Conservation (phyloP, 2,113 vertebrate genomes). For the Globicephala melas region DNA sequence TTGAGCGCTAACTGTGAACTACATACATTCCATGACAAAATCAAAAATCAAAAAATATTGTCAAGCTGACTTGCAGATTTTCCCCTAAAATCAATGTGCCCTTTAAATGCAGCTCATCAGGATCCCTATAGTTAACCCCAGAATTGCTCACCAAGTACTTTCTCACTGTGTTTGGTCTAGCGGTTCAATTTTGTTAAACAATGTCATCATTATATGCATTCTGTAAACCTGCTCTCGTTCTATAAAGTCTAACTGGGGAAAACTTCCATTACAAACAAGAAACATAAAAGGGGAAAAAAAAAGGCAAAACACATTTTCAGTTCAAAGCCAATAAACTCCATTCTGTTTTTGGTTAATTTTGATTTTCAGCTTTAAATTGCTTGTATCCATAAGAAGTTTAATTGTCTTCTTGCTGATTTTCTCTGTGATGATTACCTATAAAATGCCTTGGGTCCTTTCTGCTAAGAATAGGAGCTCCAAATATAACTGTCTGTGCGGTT, state of each 20-base stretch:
- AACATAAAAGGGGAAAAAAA: background rate
- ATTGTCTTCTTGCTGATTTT: constrained; percentile 54
- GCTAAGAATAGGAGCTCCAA: background rate
- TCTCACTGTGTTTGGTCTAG: background rate
- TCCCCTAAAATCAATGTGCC: background rate
- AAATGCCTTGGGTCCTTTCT: background rate
- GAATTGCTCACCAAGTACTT: constrained; percentile 7
- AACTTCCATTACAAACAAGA: constrained; percentile 32
- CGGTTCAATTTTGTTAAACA: constrained; percentile 32
- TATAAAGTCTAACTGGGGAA: background rate
- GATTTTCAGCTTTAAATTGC: constrained; percentile 46
- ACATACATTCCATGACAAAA: background rate
- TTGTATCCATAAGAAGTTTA: constrained; percentile 30
- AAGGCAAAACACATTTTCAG: background rate
- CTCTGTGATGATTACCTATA: constrained; percentile 26
- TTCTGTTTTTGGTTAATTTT: constrained; percentile 40
- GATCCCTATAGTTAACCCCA: constrained; percentile 31
- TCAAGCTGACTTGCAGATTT: background rate
- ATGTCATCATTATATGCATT: constrained; percentile 38
- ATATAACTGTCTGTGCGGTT: background rate
- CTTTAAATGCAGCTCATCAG: background rate
- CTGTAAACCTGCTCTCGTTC: background rate
- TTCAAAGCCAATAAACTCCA: constrained; percentile 32
- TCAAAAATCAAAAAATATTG: background rate
- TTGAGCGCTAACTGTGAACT: background rate